Evolutionary conservation across 1,140 invertebrate genomes (phyloP).

Genomic region (Sinonovacula constricta): DNA sequence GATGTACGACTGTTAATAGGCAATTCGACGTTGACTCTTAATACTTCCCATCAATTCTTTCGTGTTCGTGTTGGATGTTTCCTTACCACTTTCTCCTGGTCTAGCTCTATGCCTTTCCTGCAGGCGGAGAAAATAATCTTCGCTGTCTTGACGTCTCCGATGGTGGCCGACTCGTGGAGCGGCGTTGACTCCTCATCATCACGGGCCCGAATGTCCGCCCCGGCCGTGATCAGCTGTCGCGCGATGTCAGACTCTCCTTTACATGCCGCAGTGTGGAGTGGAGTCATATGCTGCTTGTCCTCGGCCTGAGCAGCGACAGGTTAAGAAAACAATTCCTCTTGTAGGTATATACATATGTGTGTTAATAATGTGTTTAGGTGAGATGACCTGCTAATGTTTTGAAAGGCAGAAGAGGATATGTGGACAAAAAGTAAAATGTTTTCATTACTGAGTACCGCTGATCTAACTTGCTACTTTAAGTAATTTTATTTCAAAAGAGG

Average conservation of each 20-base stretch:
- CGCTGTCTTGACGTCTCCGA: slow-evolving; percentile 70
- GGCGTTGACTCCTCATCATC: slow-evolving; percentile 75
- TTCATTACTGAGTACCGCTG: too few species aligned
- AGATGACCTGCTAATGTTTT: too few species aligned
- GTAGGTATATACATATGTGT: too few species aligned
- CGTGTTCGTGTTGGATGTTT: neutral
- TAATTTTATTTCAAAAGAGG: too few species aligned
- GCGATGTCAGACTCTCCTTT: slow-evolving; percentile 86
- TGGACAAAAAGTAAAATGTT: too few species aligned
- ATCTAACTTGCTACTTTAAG: too few species aligned
- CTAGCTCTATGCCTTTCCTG: slow-evolving; percentile 46
- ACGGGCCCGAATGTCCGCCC: slow-evolving; percentile 81
- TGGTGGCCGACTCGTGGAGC: slow-evolving; percentile 73
- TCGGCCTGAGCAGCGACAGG: slow-evolving; percentile 58
- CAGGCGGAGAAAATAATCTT: slow-evolving; percentile 63
- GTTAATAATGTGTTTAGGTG: too few species aligned
- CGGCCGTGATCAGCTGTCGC: slow-evolving; percentile 85
- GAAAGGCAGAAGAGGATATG: too few species aligned
- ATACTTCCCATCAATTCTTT: too few species aligned
- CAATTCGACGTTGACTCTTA: too few species aligned
- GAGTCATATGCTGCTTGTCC: slow-evolving; percentile 81
- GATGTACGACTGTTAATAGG: too few species aligned
- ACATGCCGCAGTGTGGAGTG: slow-evolving; percentile 88
- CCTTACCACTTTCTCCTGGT: slow-evolving; percentile 12
- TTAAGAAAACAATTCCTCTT: too few species aligned